Percentiles rank a stretch among this genome's conserved stretches.
Evolutionary conservation across 2,888 invertebrate species (phyloP).

Genomic region (Stenoptilia bipunctidactyla): DNA sequence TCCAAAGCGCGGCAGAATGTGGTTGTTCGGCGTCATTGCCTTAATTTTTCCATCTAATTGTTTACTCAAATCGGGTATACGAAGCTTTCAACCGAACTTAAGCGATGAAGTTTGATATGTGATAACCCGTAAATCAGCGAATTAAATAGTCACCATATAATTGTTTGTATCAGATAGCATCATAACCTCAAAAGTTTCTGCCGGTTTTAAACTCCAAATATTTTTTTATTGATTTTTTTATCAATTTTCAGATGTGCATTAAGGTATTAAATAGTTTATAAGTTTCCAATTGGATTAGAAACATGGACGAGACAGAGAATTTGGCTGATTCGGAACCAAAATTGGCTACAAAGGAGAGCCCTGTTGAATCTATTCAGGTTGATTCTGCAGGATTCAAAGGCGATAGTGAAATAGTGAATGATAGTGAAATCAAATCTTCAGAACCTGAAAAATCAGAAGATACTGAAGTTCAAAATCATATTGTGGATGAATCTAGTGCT

Average conservation of each 20-base stretch:
- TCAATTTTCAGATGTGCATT: slow-evolving; percentile 37
- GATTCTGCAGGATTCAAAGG: slow-evolving; percentile 10
- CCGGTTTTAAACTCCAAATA: slow-evolving; percentile 35
- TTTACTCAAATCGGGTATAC: no score
- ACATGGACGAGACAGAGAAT: slow-evolving; percentile 48
- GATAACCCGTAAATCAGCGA: no score
- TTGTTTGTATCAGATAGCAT: no score
- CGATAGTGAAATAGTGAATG: slow-evolving; percentile 25
- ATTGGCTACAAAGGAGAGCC: slow-evolving; percentile 13
- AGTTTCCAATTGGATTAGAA: slow-evolving; percentile 34
- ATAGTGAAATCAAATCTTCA: not conserved
- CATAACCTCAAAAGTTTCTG: slow-evolving; percentile 51
- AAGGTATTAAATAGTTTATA: no score
- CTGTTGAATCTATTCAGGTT: slow-evolving; percentile 3
- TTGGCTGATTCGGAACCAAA: slow-evolving; percentile 23
- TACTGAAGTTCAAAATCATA: not conserved
- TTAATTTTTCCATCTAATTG: no score
- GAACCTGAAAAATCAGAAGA: no score
- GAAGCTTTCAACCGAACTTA: no score
- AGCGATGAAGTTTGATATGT: no score
- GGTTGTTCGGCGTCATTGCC: slow-evolving; percentile 30
- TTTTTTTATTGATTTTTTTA: slow-evolving; percentile 10
- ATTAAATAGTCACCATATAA: no score
- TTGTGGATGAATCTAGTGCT: slow-evolving; percentile 19
- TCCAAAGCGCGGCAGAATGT: slow-evolving; percentile 1